These are phyloP conservation scores for Chamaea fasciata DNA, from an alignment of 2,113 vertebrate species.

Conservation along the genomic window DNA sequence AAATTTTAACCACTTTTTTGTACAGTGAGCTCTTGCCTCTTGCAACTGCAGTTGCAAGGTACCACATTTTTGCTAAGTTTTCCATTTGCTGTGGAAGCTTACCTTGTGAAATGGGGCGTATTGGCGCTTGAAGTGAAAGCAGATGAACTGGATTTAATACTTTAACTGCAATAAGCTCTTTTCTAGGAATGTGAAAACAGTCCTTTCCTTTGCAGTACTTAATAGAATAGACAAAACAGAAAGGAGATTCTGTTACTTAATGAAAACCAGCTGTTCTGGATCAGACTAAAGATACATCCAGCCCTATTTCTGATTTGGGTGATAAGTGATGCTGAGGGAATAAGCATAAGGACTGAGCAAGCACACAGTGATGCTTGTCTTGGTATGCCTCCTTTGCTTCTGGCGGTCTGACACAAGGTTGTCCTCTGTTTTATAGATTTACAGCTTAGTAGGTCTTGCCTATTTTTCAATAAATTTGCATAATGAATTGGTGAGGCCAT, in stretches of 20 bases:
- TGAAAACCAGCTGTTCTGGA: conserved; percentile 36
- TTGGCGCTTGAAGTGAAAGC: not conserved
- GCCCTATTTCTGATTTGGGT: conserved; percentile 22
- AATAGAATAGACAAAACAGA: conserved; percentile 36
- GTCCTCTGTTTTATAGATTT: not conserved
- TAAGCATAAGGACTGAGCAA: not conserved
- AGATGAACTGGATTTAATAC: conserved; percentile 50
- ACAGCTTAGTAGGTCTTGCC: not conserved
- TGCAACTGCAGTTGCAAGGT: not conserved
- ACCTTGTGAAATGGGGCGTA: not conserved
- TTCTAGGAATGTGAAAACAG: conserved; percentile 40
- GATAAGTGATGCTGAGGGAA: conserved; percentile 10
- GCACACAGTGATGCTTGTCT: not conserved
- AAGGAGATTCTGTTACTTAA: conserved; percentile 16
- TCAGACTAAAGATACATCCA: not conserved
- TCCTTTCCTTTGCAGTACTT: conserved; percentile 25
- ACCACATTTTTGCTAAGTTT: not conserved
- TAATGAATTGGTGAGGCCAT: not conserved
- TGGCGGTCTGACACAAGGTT: not conserved
- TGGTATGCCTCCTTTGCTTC: not conserved
- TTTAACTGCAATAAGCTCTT: conserved; percentile 29
- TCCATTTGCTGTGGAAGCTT: not conserved
- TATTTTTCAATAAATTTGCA: not conserved
- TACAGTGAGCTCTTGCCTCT: not conserved
- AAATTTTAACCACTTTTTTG: not conserved